These are phyloP conservation scores for Tortricodes alternella DNA, from an alignment of 2,888 invertebrate genomes.

Conservation along the genomic window DNA sequence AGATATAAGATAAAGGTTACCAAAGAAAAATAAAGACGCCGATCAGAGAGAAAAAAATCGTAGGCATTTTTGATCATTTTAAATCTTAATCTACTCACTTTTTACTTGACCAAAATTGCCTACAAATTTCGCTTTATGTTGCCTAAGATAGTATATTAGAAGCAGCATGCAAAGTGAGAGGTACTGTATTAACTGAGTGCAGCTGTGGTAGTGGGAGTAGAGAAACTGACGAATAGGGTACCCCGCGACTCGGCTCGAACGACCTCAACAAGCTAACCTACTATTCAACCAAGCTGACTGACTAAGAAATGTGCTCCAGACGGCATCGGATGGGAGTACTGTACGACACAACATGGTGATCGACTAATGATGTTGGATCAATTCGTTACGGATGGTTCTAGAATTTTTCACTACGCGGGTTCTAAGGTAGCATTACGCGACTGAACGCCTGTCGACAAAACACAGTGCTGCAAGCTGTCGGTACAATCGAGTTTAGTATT, in stretches of 20 bases:
- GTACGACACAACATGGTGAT: slow-evolving; percentile 73
- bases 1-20: slow-evolving; percentile 63
- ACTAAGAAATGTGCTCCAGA: slow-evolving; percentile 76
- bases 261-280: slow-evolving; percentile 78
- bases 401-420: slow-evolving; percentile 70
- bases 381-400: slow-evolving; percentile 75
- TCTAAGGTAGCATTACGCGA: slow-evolving; percentile 80
- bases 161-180: slow-evolving; percentile 80
- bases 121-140: slow-evolving; percentile 55
- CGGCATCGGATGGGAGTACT: slow-evolving; percentile 70
- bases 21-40: slow-evolving; percentile 65
- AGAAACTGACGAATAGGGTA: slow-evolving; percentile 65
- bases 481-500: slow-evolving; percentile 11
- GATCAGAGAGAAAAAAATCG: slow-evolving; percentile 57
- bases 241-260: slow-evolving; percentile 69
- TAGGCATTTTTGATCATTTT: slow-evolving; percentile 43
- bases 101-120: slow-evolving; percentile 35
- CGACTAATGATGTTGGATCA: slow-evolving; percentile 76
- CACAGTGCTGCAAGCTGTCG: slow-evolving; percentile 72
- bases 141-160: slow-evolving; percentile 66
- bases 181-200: slow-evolving; percentile 71
- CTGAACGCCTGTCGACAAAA: slow-evolving; percentile 71
- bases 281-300: slow-evolving; percentile 76
- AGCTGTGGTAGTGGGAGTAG: slow-evolving; percentile 69
- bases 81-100: slow-evolving; percentile 26